phyloP scores from a whole-genome alignment of 2,888 invertebrate genomes.

The Tetragonula carbonaria region DNA sequence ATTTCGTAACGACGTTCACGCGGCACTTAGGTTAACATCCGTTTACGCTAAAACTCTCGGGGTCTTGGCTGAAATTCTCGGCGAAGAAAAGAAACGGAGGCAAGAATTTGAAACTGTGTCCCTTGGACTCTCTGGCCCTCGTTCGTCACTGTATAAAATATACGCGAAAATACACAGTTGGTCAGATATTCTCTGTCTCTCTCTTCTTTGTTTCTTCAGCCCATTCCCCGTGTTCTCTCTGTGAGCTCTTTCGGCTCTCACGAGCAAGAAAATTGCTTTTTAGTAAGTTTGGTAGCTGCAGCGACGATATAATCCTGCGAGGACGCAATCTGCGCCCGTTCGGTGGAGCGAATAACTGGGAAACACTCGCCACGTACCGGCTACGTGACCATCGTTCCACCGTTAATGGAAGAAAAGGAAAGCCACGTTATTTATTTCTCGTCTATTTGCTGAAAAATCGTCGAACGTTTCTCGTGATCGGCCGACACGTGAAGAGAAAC shows the following conservation, averaged over 20 bases:
- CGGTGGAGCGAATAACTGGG: background rate
- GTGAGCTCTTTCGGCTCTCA: background rate
- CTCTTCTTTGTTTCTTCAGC: too few species aligned
- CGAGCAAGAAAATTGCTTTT: constrained; percentile 49
- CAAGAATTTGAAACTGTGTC: constrained; percentile 57
- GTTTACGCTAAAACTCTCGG: constrained; percentile 41
- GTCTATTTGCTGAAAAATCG: background rate
- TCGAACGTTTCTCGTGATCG: background rate
- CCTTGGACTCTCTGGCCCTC: constrained; percentile 36
- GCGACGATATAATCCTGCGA: constrained; percentile 2
- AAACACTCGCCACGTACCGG: constrained; percentile 20
- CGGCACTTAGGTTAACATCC: constrained; percentile 29
- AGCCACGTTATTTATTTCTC: background rate
- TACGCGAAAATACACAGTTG: constrained; percentile 25
- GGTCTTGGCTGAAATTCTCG: constrained; percentile 56
- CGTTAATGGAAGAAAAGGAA: constrained; percentile 7
- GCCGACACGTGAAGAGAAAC: background rate
- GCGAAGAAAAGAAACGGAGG: constrained; percentile 26
- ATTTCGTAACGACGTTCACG: too few species aligned
- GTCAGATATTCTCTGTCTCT: constrained; percentile 3
- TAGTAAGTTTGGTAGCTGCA: constrained; percentile 29
- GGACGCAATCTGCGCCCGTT: constrained; percentile 14
- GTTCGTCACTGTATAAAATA: constrained; percentile 55
- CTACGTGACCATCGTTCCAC: constrained; percentile 22
- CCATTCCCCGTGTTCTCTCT: background rate